A percentile compares a stretch with the other conserved stretches of the same genome.
Evolutionary conservation across 2,797 vertebrate species (phyloP).

Genomic region (Enteromius fasciolatus): DNA sequence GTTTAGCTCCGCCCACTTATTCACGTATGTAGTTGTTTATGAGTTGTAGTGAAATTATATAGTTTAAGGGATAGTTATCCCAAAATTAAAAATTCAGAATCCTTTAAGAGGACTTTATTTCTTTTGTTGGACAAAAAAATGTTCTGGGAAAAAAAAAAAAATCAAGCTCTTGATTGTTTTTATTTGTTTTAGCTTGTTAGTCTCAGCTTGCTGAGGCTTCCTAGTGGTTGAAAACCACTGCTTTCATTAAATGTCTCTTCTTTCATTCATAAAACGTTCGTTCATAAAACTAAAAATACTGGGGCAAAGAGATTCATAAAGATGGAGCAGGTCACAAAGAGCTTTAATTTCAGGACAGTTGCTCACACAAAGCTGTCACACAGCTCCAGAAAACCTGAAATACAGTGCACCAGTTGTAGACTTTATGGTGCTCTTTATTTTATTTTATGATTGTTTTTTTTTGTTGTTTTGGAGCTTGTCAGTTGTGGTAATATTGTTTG

Average conservation of each 20-base stretch:
- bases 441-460: too few species aligned
- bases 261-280: background rate
- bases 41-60: background rate
- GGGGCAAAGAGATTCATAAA: background rate
- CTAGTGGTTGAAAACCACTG: background rate
- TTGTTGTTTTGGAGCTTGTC: background rate
- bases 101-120: too few species aligned
- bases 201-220: background rate
- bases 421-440: background rate
- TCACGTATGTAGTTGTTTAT: too few species aligned
- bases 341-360: background rate
- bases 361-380: background rate
- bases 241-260: background rate
- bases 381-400: background rate
- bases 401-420: background rate
- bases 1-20: background rate
- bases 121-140: too few species aligned
- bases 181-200: background rate
- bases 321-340: background rate
- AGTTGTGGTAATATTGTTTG: slow-evolving; percentile 8
- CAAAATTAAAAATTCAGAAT: background rate
- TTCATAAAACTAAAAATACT: slow-evolving; percentile 1
- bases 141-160: background rate
- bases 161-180: background rate
- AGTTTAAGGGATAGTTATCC: background rate